Base-by-base conservation (phyloP, 2,113 vertebrate species). In the Toxotes jaculatrix region DNA sequence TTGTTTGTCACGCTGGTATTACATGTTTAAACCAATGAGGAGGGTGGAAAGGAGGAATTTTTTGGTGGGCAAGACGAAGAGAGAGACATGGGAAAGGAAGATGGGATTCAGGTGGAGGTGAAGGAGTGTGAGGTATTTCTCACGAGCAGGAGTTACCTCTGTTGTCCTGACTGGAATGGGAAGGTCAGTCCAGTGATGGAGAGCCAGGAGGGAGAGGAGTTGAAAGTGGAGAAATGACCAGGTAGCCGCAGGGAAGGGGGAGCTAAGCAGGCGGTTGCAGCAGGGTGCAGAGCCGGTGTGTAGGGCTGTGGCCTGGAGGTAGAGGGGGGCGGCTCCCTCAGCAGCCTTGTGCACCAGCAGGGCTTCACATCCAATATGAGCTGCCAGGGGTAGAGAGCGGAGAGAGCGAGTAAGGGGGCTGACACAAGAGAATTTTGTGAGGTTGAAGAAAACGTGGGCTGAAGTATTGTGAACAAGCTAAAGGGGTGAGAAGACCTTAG, bases 191-290 rank as follows among this genome's bases (percentile, higher is more conserved):
- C 62, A 78, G 53, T 45, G n/a, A 31, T 60, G 76, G 34, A 64
- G 55, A 57, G 49, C 57, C 47, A n/a, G 43, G 31, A 82, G 64
- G 68, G 47, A 79, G 57, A 73, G 27, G 23, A 62, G n/a, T 16
- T 77, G 69, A 80, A 90, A 89, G 79, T 77, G 43, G 73, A 90
- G 82, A 69, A 75, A 74, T 45, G 84, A 27, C 61, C 78, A 66
- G 70, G 51, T 63, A 79, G 83, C 87, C 7, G 21, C 65, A 42
- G 72, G 86, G 56, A 74, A 70, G 13, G 16, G n/a, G 64, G 51
- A 66, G 69, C 56, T 49, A n/a, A 65, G 66, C 45, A 36, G 60
- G 66, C 13, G 34, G 79, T 60, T 45, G 19, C 13, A 69, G 67
- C 8, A 56, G 38, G 66, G 75, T 21, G 17, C 61, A 40, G 67